Evolutionary conservation across 2,888 invertebrate species (phyloP).

Genomic region (Meiosimyza platycephala): DNA sequence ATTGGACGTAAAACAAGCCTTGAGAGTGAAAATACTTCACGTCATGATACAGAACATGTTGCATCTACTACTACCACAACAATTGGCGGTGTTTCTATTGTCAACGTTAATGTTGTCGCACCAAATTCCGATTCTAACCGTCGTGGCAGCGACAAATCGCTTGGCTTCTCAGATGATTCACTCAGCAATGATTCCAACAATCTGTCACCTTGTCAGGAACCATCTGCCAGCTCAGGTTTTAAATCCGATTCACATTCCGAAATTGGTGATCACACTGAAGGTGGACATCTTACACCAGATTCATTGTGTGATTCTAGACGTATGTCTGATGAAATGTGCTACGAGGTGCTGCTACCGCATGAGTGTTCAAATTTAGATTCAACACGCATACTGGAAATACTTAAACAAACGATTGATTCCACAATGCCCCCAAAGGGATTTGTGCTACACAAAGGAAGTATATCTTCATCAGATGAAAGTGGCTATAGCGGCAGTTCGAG

Average conservation of each 20-base stretch:
- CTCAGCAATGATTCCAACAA: constrained; percentile 75
- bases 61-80: constrained; percentile 37
- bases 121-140: constrained; percentile 67
- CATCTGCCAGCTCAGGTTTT: constrained; percentile 73
- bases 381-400: constrained; percentile 81
- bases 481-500: constrained; percentile 44
- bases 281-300: constrained; percentile 65
- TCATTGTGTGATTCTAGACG: constrained; percentile 66
- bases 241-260: constrained; percentile 71
- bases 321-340: constrained; percentile 68
- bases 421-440: constrained; percentile 80
- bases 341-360: constrained; percentile 83
- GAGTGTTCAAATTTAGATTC: constrained; percentile 84
- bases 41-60: constrained; percentile 43
- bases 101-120: not conserved
- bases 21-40: constrained; percentile 68
- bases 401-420: constrained; percentile 83
- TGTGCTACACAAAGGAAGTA: constrained; percentile 68
- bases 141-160: constrained; percentile 76
- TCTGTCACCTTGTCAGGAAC: constrained; percentile 70
- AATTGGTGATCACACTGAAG: constrained; percentile 69
- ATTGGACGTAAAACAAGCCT: constrained; percentile 78
- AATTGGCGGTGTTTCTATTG: constrained; percentile 28
- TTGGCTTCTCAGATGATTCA: constrained; percentile 80
- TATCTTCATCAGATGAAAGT: constrained; percentile 63